These are phyloP conservation scores for Caenorhabditis elegans DNA, from an alignment of 1,140 invertebrate species.

Conservation along the genomic window DNA sequence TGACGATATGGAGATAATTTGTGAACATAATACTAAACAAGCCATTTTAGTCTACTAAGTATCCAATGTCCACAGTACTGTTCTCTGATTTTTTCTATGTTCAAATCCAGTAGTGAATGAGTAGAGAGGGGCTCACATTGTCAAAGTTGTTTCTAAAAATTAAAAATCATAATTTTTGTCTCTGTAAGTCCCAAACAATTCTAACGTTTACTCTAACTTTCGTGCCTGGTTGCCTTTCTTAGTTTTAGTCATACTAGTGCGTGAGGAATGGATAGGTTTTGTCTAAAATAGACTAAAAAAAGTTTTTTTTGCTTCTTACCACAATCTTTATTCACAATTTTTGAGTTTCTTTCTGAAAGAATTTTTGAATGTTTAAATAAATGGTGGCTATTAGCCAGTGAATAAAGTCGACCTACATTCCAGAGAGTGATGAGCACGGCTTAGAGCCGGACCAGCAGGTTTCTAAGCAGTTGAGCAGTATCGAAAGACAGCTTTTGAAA, in stretches of 20 bases:
- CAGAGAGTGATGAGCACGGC: slow-evolving; percentile 30
- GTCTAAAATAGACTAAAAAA: slow-evolving; percentile 28
- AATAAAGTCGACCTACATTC: slow-evolving; percentile 28
- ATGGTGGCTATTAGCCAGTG: neutral
- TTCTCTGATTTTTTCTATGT: neutral
- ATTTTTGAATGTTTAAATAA: neutral
- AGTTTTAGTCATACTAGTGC: slow-evolving; percentile 24
- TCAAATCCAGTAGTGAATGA: slow-evolving; percentile 11
- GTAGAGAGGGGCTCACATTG: slow-evolving; percentile 30
- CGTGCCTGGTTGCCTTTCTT: slow-evolving; percentile 24
- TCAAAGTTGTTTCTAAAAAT: slow-evolving; percentile 2
- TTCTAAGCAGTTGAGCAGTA: slow-evolving; percentile 31
- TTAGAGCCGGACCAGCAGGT: slow-evolving; percentile 3
- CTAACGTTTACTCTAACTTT: slow-evolving; percentile 27
- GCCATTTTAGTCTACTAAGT: slow-evolving; percentile 16
- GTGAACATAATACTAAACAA: slow-evolving; percentile 21
- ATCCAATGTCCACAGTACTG: neutral
- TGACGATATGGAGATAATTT: slow-evolving; percentile 28
- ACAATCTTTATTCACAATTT: slow-evolving; percentile 22
- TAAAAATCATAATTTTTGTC: neutral
- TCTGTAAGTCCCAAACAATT: neutral
- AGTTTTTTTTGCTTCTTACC: neutral
- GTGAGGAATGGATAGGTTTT: slow-evolving; percentile 32
- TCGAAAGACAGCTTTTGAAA: slow-evolving; percentile 15
- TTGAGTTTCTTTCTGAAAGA: slow-evolving; percentile 28